Evolutionary conservation across 2,888 invertebrate genomes (phyloP).

Genomic region (Mythimna vitellina): DNA sequence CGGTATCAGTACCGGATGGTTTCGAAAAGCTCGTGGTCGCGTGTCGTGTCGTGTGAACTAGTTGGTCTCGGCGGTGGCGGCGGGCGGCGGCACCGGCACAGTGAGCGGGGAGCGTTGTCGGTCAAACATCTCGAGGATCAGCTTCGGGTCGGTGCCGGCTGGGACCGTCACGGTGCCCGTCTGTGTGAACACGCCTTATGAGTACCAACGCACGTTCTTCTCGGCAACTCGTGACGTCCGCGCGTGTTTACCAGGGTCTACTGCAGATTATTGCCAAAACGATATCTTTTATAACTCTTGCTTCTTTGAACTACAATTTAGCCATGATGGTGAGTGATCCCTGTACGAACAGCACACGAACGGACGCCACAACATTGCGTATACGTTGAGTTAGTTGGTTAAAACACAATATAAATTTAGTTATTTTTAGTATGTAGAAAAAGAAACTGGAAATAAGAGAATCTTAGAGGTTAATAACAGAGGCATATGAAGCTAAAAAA

Average conservation of each 20-base stretch:
- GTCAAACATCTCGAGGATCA: constrained; percentile 90
- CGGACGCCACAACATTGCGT: constrained; percentile 89
- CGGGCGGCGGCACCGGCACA: constrained; percentile 81
- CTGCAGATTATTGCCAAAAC: constrained; percentile 55
- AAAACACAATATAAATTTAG: constrained; percentile 56
- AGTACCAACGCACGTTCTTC: constrained; percentile 89
- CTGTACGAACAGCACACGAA: constrained; percentile 79
- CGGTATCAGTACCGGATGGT: constrained; percentile 38
- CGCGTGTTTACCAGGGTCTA: constrained; percentile 73
- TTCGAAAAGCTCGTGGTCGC: constrained; percentile 33
- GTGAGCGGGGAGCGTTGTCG: constrained; percentile 85
- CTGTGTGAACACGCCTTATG: constrained; percentile 81
- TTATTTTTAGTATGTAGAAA: constrained; percentile 53
- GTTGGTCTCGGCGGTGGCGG: constrained; percentile 73
- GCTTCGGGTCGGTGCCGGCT: constrained; percentile 90
- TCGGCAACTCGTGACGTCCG: constrained; percentile 85
- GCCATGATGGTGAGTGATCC: constrained; percentile 65
- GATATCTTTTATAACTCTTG: constrained; percentile 29
- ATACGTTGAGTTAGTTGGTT: constrained; percentile 67
- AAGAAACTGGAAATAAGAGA: constrained; percentile 34
- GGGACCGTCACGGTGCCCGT: constrained; percentile 90
- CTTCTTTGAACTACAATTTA: constrained; percentile 34
- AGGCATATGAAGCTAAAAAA: constrained; percentile 63
- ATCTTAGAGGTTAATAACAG: constrained; percentile 47
- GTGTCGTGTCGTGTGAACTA: constrained; percentile 41